phyloP scores from a whole-genome alignment of 2,113 vertebrate species.

The Dicerorhinus sumatrensis region DNA sequence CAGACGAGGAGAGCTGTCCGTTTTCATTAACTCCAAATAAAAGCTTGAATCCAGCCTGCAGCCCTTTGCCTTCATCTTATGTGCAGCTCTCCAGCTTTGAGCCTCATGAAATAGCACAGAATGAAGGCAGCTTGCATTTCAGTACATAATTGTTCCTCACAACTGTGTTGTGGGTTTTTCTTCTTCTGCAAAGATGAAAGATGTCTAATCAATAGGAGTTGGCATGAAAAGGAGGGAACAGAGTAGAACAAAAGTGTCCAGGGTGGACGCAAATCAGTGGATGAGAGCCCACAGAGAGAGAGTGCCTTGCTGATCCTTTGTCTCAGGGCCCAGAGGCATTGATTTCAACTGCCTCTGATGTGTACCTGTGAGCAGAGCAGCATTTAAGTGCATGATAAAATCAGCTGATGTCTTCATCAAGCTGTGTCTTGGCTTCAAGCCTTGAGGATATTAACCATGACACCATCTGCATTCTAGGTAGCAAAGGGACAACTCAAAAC shows the following conservation, averaged over 20 bases:
- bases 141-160: slow-evolving; percentile 3
- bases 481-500: background rate
- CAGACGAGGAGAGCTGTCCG: slow-evolving; percentile 59
- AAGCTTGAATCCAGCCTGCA: slow-evolving; percentile 51
- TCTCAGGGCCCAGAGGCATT: background rate
- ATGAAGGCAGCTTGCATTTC: slow-evolving; percentile 38
- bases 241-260: background rate
- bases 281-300: too few species aligned
- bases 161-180: slow-evolving; percentile 1
- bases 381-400: background rate
- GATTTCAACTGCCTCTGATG: background rate
- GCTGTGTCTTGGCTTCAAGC: background rate
- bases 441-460: background rate
- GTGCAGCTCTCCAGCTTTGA: background rate
- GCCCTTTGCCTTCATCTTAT: slow-evolving; percentile 26
- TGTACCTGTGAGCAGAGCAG: background rate
- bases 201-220: background rate
- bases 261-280: background rate
- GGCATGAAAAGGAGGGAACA: background rate
- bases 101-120: background rate
- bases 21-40: slow-evolving; percentile 72
- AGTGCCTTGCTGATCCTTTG: background rate
- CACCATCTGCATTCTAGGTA: background rate
- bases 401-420: background rate
- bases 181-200: slow-evolving; percentile 54